These are phyloP conservation scores for Aphidius ervi DNA, from an alignment of 1,140 invertebrate species.

Conservation along the genomic window DNA sequence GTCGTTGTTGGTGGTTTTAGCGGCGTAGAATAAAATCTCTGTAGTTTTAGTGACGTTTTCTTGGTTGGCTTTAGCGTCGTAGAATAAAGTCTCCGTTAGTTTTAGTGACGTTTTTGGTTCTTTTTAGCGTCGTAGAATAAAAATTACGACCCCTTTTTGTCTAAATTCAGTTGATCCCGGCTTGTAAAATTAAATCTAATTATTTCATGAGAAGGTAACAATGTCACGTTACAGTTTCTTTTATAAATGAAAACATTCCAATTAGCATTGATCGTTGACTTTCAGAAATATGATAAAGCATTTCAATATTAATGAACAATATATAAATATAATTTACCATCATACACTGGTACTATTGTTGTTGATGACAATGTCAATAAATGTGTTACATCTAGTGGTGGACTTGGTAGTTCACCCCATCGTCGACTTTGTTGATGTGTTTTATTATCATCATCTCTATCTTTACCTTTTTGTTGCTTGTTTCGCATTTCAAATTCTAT, in stretches of 20 bases:
- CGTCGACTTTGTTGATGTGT: conserved; percentile 76
- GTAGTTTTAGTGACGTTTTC: too few relatives aligned
- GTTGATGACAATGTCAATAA: conserved; percentile 32
- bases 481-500: conserved; percentile 85
- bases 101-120: too few relatives aligned
- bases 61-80: too few relatives aligned
- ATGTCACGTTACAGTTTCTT: too few relatives aligned
- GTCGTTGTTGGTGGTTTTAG: too few relatives aligned
- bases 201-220: too few relatives aligned
- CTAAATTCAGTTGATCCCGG: too few relatives aligned
- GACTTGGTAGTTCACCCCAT: conserved; percentile 91
- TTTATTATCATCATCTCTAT: conserved; percentile 48
- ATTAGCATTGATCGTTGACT: conserved; percentile 76
- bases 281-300: conserved; percentile 35
- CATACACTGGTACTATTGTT: conserved; percentile 30
- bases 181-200: too few relatives aligned
- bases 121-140: too few relatives aligned
- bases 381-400: conserved; percentile 38
- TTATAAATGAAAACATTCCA: conserved; percentile 91
- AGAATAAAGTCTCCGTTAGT: too few relatives aligned
- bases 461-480: conserved; percentile 55
- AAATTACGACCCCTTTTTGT: too few relatives aligned
- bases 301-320: conserved; percentile 1
- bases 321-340: conserved; percentile 30
- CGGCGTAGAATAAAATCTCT: too few relatives aligned